Evolutionary conservation across 1,140 invertebrate species (phyloP).

Genomic region (roundworm (Caenorhabditis elegans)): WBcel235 BX284602.5:10219001-10219500

Average conservation of each 20-base stretch:
- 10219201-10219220: conserved; percentile 1
- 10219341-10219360: too few relatives aligned
- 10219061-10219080: background rate
- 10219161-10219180: background rate
- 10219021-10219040: conserved; percentile 7
- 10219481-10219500: background rate
- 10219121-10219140: background rate
- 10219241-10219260: background rate
- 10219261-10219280: background rate
- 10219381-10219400: background rate
- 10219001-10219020: background rate
- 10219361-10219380: too few relatives aligned
- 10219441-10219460: background rate
- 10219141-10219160: too few relatives aligned
- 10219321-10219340: background rate
- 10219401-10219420: background rate
- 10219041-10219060: background rate
- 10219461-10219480: background rate
- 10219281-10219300: background rate
- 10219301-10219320: background rate
- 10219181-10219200: conserved; percentile 9
- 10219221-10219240: conserved; percentile 4
- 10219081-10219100: conserved; percentile 9
- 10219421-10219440: background rate
- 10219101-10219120: background rate